Conservation (phyloP, 2,113 vertebrate species). For the Phaetusa simplex region DNA sequence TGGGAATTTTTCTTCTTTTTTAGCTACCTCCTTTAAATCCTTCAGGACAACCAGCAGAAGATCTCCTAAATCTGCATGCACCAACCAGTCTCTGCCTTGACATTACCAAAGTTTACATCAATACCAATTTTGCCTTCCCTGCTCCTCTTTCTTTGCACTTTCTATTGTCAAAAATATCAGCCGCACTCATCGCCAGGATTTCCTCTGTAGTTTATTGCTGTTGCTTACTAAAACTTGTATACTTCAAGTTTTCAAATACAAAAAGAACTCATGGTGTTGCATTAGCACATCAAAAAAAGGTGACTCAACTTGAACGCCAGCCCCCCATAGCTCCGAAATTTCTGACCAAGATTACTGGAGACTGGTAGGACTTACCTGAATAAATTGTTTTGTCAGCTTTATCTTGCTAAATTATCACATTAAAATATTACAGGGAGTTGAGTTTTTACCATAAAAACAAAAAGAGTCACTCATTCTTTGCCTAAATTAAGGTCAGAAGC, state of each 20-base stretch:
- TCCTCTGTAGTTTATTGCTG: background rate
- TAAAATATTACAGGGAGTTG: background rate
- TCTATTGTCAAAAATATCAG: background rate
- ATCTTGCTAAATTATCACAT: background rate
- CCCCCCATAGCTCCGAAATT: background rate
- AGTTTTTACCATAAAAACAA: background rate
- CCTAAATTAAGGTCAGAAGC: background rate
- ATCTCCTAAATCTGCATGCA: background rate
- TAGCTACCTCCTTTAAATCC: background rate
- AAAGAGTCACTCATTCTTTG: background rate
- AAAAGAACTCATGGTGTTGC: background rate
- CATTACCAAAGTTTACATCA: accelerated
- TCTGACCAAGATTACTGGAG: background rate
- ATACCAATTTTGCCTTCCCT: background rate
- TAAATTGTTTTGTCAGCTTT: background rate
- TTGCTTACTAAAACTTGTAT: background rate
- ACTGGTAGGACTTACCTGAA: background rate
- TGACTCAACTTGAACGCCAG: background rate
- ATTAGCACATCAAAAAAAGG: background rate
- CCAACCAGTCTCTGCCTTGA: background rate
- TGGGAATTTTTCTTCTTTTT: background rate
- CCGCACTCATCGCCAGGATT: background rate
- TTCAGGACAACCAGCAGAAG: background rate
- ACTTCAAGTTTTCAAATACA: background rate
- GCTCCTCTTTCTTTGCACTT: background rate